phyloP scores from a whole-genome alignment of 2,113 vertebrate species.

The Nothoprocta perdicaria region DNA sequence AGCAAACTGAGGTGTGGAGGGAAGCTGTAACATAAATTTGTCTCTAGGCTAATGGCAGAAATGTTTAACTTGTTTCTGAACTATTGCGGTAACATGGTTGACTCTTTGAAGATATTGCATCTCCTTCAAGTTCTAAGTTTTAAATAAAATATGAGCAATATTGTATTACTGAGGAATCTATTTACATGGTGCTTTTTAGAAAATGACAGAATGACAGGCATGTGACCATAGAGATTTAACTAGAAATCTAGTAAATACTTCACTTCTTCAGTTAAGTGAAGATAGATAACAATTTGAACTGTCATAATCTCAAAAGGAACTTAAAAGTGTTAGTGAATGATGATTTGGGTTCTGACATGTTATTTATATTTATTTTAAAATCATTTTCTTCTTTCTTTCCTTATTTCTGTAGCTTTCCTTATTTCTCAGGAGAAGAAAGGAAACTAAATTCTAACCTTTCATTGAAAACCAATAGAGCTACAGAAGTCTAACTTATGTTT shows the following conservation, averaged over 20 bases:
- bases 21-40: neutral
- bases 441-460: neutral
- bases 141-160: conserved; percentile 2
- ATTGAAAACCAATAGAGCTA: neutral
- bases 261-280: neutral
- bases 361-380: neutral
- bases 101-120: neutral
- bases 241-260: neutral
- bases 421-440: neutral
- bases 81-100: conserved; percentile 23
- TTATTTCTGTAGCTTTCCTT: neutral
- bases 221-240: neutral
- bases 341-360: neutral
- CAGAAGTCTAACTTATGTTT: neutral
- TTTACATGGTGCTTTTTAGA: neutral
- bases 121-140: conserved; percentile 36
- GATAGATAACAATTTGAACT: neutral
- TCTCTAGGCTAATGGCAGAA: conserved; percentile 38
- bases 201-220: neutral
- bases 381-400: neutral
- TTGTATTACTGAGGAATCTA: neutral
- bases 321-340: neutral
- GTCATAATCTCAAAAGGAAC: neutral
- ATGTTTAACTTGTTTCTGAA: conserved; percentile 44
- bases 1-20: neutral